Conservation (phyloP, 2,888 invertebrate genomes). For the Hybos culiciformis region DNA sequence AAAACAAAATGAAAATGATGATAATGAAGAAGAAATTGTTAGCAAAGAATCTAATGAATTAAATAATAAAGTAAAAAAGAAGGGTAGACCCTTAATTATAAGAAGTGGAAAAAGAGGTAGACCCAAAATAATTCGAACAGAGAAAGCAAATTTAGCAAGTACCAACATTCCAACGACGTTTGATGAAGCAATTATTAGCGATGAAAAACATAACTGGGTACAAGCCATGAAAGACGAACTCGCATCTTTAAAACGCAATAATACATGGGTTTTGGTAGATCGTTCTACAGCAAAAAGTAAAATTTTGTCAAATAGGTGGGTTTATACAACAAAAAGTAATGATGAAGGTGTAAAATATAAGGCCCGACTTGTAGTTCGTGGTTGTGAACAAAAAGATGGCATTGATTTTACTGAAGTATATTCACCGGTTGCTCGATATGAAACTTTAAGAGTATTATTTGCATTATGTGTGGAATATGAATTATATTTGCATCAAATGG, state of each 20-base stretch:
- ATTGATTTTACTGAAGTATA: not conserved
- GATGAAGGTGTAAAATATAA: conserved; percentile 6
- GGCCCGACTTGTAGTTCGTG: conserved; percentile 6
- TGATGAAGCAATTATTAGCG: conserved; percentile 3
- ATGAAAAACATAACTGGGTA: conserved; percentile 4
- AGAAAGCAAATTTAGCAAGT: not conserved
- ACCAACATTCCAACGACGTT: not conserved
- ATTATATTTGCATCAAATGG: not conserved
- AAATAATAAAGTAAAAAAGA: not conserved
- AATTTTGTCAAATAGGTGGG: conserved; percentile 6
- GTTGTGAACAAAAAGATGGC: conserved; percentile 4
- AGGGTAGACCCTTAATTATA: not conserved
- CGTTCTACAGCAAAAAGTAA: conserved; percentile 1
- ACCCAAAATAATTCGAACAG: not conserved
- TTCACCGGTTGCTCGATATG: not conserved
- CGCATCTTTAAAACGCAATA: conserved; percentile 5
- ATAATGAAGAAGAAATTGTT: not conserved
- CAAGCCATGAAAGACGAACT: conserved; percentile 8
- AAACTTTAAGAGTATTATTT: not conserved
- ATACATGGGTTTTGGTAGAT: conserved; percentile 8
- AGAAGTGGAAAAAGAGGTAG: not conserved
- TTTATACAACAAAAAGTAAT: conserved; percentile 5
- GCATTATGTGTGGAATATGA: not conserved
- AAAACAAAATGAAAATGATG: not conserved
- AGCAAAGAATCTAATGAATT: not conserved